A percentile compares a stretch with the other conserved stretches of the same genome.
Evolutionary conservation across 2,888 invertebrate genomes (phyloP).

Genomic region (Dolichopus griseipennis): DNA sequence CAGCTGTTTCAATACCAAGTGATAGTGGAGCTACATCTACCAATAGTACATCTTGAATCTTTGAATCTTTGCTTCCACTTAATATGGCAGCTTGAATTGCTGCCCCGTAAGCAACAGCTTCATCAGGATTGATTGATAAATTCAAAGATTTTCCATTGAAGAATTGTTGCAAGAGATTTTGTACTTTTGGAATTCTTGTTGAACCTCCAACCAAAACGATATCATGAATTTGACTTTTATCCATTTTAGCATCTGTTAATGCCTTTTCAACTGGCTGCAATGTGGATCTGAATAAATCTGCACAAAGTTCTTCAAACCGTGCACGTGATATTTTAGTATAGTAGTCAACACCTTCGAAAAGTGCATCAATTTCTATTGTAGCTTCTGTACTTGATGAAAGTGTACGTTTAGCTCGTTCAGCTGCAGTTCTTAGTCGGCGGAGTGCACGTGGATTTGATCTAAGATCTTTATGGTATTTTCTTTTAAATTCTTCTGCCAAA

Average conservation of each 20-base stretch:
- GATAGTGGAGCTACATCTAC: too few relatives aligned
- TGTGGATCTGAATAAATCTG: slow-evolving; percentile 59
- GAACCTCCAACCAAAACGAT: slow-evolving; percentile 71
- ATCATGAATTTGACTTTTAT: slow-evolving; percentile 62
- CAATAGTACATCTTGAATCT: too few relatives aligned
- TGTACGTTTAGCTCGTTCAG: slow-evolving; percentile 64
- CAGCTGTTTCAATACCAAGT: too few relatives aligned
- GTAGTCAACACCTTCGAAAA: slow-evolving; percentile 60
- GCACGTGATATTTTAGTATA: too few relatives aligned
- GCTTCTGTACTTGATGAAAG: slow-evolving; percentile 65
- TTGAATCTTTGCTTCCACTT: too few relatives aligned
- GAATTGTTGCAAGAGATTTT: too few relatives aligned
- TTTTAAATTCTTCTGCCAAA: too few relatives aligned
- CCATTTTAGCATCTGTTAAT: slow-evolving; percentile 62
- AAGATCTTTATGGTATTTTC: slow-evolving; percentile 58
- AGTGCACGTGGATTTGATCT: slow-evolving; percentile 51
- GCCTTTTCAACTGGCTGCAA: slow-evolving; percentile 66
- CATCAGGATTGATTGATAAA: too few relatives aligned
- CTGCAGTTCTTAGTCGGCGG: slow-evolving; percentile 59
- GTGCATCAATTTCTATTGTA: slow-evolving; percentile 60
- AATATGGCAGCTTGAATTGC: too few relatives aligned
- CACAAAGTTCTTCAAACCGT: slow-evolving; percentile 64
- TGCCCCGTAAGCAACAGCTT: too few relatives aligned
- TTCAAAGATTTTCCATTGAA: too few relatives aligned
- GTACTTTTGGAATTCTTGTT: slow-evolving; percentile 66